Evolutionary conservation across 2,113 vertebrate species (phyloP).

Genomic region (Dinomys branickii): DNA sequence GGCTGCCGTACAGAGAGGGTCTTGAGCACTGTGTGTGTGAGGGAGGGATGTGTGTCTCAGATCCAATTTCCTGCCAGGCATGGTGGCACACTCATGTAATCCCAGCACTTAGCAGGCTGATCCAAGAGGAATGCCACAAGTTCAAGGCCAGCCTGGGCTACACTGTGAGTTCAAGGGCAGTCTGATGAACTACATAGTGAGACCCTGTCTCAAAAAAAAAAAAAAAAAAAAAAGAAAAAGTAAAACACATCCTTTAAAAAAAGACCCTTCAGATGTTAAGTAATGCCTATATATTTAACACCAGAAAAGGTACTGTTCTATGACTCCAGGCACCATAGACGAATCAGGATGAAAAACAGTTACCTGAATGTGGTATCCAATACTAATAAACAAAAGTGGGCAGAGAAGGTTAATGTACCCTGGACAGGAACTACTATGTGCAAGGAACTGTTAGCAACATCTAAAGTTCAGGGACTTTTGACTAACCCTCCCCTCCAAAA

Average conservation of each 20-base stretch:
- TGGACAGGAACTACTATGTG: not conserved
- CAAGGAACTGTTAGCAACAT: not conserved
- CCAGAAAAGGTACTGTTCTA: slow-evolving; percentile 3
- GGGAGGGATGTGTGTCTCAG: not conserved
- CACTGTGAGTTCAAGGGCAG: not conserved
- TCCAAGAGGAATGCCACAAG: not conserved
- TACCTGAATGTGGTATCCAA: not conserved
- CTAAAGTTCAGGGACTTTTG: not conserved
- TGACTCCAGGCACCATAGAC: not conserved
- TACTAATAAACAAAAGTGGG: slow-evolving; percentile 12
- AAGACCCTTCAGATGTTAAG: not conserved
- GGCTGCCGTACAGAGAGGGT: not conserved
- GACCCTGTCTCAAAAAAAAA: not conserved
- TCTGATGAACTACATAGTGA: not conserved
- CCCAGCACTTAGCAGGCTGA: not conserved
- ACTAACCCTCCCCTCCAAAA: not conserved
- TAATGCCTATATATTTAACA: not conserved
- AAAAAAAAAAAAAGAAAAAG: not conserved
- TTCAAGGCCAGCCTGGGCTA: not conserved
- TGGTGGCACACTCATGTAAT: not conserved
- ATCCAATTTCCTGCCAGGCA: not conserved
- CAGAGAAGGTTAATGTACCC: not conserved
- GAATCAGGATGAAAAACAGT: slow-evolving; percentile 23
- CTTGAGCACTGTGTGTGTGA: not conserved
- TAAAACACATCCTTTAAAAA: not conserved